Evolutionary conservation across 2,888 invertebrate genomes (phyloP), one percentile per base, ranked within the genome.

Genomic region (Parnassius orleans): DNA sequence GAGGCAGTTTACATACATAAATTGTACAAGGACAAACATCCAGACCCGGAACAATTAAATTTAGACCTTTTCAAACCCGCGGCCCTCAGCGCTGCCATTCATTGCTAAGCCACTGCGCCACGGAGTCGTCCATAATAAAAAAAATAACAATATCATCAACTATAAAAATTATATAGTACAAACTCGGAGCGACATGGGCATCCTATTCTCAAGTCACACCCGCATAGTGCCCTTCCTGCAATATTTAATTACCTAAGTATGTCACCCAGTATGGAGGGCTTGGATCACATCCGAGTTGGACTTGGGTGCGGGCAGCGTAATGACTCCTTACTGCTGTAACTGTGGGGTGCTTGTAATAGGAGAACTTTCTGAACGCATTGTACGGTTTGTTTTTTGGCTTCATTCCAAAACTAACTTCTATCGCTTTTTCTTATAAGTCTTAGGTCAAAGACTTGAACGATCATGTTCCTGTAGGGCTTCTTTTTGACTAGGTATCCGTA

Each of bases 161-260:
- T 24, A 24, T 24, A 24, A 7, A 24, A 24, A 24, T 24, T 24
- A 24, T 24, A 24, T 24, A 60, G 60, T 53, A 60, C 42, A 42
- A 1, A n/a, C 51, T 51, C 61, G 44, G 12, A 33, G 10, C 11
- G 51, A 7, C 10, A 19, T 52, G 61, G 61, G 9, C 10, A 14
- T 44, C 33, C 3, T 56, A 56, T 51, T 44, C 33, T 9, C 15
- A 51, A 51, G 55, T 44, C 15, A 15, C 51, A 56, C 55, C 55
- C 51, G 41, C 56, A 55, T 11, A 10, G 15, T n/a, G 5, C 61
- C 55, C 44, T 61, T 52, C 41, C 12, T 52, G 19, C 54, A 55
- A 51, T 55, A 61, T 56, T 61, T 61, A 61, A 61, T 61, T 61
- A 61, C 46, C 56, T 56, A 56, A 61, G 50, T 55, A 55, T 46